Evolutionary conservation across 2,888 invertebrate genomes (phyloP).

Genomic region (Sinopyrophorus schimmeli): DNA sequence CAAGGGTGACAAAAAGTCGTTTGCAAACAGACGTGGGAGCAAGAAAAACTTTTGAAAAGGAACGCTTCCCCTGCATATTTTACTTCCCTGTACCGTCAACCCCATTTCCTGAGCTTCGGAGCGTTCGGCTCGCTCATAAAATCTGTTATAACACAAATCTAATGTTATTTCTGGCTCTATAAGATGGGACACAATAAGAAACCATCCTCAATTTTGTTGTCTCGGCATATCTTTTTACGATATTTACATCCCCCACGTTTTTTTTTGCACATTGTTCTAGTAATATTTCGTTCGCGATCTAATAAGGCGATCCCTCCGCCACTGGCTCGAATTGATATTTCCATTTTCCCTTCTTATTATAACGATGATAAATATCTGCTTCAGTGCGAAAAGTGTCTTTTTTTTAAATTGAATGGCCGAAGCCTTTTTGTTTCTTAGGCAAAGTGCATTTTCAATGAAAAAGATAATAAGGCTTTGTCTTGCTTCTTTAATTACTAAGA

Average conservation of each 20-base stretch:
- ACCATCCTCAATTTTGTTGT: conserved; percentile 34
- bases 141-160: conserved; percentile 38
- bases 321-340: too few species aligned
- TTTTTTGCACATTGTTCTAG: conserved; percentile 13
- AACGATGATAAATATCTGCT: too few species aligned
- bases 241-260: conserved; percentile 22
- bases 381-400: too few species aligned
- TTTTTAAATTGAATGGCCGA: too few species aligned
- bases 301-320: too few species aligned
- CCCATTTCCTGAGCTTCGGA: conserved; percentile 25
- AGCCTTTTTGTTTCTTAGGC: neutral
- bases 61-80: conserved; percentile 30
- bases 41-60: conserved; percentile 21
- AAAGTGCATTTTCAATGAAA: conserved; percentile 7
- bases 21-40: conserved; percentile 21
- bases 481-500: conserved; percentile 19
- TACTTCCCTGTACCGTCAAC: conserved; percentile 28
- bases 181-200: conserved; percentile 30
- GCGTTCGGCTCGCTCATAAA: conserved; percentile 31
- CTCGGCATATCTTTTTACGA: conserved; percentile 29
- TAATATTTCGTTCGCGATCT: too few species aligned
- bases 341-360: too few species aligned
- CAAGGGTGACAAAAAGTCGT: conserved; percentile 27
- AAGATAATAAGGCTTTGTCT: conserved; percentile 21
- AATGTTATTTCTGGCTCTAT: conserved; percentile 34